Evolutionary conservation across 2,888 invertebrate genomes (phyloP), one percentile per base, ranked within the genome.

Genomic region (Chrysomela aeneicollis): DNA sequence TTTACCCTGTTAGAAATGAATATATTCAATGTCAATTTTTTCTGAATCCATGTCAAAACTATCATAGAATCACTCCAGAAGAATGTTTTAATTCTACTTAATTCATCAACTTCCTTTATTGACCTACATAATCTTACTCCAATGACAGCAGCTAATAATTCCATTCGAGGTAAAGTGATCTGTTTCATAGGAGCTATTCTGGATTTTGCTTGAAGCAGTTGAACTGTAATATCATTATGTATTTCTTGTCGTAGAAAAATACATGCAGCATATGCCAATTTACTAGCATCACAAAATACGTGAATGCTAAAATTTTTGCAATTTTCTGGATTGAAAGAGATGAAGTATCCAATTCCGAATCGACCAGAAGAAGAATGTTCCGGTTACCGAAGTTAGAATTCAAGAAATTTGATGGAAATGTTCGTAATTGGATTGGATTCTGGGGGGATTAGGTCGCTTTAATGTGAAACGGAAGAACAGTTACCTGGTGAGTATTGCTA

Each of bases 61-160:
- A 68, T 61, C 18, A 55, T 71, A 15, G 71, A 71, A 37, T 72
- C 72, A 1, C 50, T 50, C 64, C 12, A 76, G 9, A 61, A 70
- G 32, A 50, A 71, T 5, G 30, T 52, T 1, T 4, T 2, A 8
- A 35, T 35, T 9, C 10, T 9, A 5, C 9, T 9, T 2, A 2
- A 9, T 9, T 35, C 32, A 35, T 9, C 10, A n/a, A 47, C 32
- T 10, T 30, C 32, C 9, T 54, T 15, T 15, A 46, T 17, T n/a
- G n/a, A n/a, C n/a, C n/a, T n/a, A n/a, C n/a, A n/a, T 61, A 49
- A 17, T 17, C 47, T 53, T 12, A 54, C 15, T 15, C 53, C 32
- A 15, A 61, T n/a, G 8, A 30, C 12, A 18, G 61, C 53, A 2
- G 35, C 49, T 21, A 35, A 54, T 1, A 61, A 32, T 47, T 61